Evolutionary conservation across 2,113 vertebrate genomes (phyloP).

Genomic region (Irena cyanogastra): DNA sequence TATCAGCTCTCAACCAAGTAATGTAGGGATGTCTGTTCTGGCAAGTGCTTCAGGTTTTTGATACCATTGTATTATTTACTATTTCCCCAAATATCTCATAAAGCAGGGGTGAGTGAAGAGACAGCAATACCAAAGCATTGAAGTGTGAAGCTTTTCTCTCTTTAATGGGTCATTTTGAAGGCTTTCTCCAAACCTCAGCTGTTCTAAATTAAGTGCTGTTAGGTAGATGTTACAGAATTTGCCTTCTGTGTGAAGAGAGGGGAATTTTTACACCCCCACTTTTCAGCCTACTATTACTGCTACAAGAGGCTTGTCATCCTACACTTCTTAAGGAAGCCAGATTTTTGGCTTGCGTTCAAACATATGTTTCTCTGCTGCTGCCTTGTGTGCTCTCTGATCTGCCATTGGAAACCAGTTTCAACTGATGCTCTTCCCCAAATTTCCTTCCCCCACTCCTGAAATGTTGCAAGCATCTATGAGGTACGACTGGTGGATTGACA

Average conservation of each 20-base stretch:
- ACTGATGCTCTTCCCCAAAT: background rate
- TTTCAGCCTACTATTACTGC: constrained; percentile 37
- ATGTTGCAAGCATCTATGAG: background rate
- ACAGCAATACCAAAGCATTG: background rate
- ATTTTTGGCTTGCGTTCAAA: constrained; percentile 56
- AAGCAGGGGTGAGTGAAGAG: background rate
- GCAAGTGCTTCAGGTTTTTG: background rate
- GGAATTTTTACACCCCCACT: constrained; percentile 28
- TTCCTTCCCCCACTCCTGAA: background rate
- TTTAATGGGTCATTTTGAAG: background rate
- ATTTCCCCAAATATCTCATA: background rate
- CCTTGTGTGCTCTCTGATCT: constrained; percentile 34
- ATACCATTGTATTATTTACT: background rate
- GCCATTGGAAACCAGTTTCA: constrained; percentile 9
- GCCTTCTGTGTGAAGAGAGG: background rate
- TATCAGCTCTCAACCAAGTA: background rate
- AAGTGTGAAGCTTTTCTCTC: background rate
- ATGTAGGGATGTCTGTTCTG: background rate
- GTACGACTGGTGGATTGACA: background rate
- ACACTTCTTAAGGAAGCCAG: constrained; percentile 52
- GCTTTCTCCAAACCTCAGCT: constrained; percentile 4
- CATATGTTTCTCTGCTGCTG: constrained; percentile 53
- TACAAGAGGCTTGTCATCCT: constrained; percentile 49
- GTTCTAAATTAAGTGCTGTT: background rate
- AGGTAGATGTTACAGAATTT: constrained; percentile 30